phyloP scores from a whole-genome alignment of 35 echinoderm and acorn worm species.

The Lytechinus pictus region DNA sequence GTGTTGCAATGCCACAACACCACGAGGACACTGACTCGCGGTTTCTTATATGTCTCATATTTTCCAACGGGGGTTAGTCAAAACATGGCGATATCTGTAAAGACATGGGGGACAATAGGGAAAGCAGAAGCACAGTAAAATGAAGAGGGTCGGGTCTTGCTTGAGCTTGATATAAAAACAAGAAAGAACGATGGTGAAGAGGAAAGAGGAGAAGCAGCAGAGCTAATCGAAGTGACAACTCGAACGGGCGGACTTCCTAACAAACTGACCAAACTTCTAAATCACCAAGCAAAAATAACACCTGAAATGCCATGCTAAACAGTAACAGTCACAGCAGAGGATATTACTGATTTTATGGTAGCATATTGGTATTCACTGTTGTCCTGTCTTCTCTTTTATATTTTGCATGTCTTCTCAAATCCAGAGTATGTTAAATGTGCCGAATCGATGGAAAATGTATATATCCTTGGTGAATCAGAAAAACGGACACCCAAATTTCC shows the following conservation, averaged over 20 bases:
- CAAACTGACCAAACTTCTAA: conserved; percentile 18
- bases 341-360: background rate
- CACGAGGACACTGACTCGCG: background rate
- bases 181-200: background rate
- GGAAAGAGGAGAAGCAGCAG: background rate
- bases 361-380: background rate
- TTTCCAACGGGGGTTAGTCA: background rate
- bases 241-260: background rate
- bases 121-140: background rate
- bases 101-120: background rate
- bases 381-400: background rate
- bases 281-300: background rate
- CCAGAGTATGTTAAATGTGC: too few species aligned
- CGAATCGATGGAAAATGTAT: too few species aligned
- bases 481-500: too few species aligned
- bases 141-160: background rate
- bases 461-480: too few species aligned
- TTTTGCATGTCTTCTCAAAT: background rate
- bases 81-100: background rate
- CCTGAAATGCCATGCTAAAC: background rate
- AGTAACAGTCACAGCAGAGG: background rate
- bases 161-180: background rate
- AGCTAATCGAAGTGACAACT: background rate
- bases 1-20: background rate
- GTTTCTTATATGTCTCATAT: background rate